phyloP scores from a whole-genome alignment of 2,797 vertebrate genomes.

The Clarias pachynema region DNA sequence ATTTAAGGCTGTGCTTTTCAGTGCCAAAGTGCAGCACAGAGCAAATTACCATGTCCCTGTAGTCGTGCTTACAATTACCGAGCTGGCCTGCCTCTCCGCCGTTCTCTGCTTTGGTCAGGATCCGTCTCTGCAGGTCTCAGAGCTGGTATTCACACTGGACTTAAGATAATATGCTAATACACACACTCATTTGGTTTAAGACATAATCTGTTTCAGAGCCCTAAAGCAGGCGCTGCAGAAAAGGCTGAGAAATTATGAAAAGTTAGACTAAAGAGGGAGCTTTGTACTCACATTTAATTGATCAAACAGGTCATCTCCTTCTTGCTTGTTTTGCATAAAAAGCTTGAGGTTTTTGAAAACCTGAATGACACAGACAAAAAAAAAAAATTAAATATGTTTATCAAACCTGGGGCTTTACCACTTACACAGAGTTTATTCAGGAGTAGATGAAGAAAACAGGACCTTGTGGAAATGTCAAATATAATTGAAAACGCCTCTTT shows the following conservation, averaged over 20 bases:
- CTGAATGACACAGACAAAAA: slow-evolving; percentile 62
- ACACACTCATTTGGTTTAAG: neutral
- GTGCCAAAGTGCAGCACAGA: slow-evolving; percentile 67
- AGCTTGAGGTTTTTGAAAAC: slow-evolving; percentile 82
- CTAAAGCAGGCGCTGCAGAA: neutral
- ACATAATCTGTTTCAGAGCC: neutral
- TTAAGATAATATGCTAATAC: slow-evolving; percentile 28
- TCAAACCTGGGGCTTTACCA: slow-evolving; percentile 23
- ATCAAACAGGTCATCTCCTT: slow-evolving; percentile 80
- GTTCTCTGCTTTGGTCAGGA: slow-evolving; percentile 8
- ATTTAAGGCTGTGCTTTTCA: slow-evolving; percentile 24
- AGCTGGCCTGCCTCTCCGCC: slow-evolving; percentile 10
- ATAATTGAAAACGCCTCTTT: slow-evolving; percentile 58
- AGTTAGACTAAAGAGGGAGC: neutral
- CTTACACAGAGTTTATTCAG: slow-evolving; percentile 24
- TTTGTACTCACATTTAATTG: slow-evolving; percentile 71
- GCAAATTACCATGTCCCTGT: slow-evolving; percentile 72
- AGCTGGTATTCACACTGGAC: slow-evolving; percentile 1
- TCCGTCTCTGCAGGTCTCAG: neutral
- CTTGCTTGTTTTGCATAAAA: slow-evolving; percentile 76
- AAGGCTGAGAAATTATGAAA: neutral
- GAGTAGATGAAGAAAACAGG: slow-evolving; percentile 49
- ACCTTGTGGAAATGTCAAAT: slow-evolving; percentile 68
- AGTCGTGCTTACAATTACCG: slow-evolving; percentile 68
- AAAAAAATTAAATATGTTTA: slow-evolving; percentile 40